phyloP scores from a whole-genome alignment of 2,797 vertebrate species.

The Holocentrus rufus region DNA sequence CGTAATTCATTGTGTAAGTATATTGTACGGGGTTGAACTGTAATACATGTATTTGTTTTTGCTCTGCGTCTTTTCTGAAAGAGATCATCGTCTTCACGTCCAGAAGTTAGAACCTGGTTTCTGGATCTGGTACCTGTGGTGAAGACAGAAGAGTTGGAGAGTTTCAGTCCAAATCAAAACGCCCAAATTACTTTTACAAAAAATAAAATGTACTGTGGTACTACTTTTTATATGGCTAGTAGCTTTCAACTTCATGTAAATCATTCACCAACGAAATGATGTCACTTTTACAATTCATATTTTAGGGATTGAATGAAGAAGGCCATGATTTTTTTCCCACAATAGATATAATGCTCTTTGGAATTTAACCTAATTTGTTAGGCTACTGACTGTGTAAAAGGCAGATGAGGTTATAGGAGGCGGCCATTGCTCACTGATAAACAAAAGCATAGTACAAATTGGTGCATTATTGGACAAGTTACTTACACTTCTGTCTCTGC shows the following conservation, averaged over 20 bases:
- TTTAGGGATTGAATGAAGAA: too few relatives aligned
- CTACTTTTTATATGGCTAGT: too few relatives aligned
- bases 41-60: slow-evolving; percentile 28
- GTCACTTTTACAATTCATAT: too few relatives aligned
- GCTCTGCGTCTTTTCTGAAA: not conserved
- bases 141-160: slow-evolving; percentile 4
- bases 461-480: not conserved
- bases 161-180: not conserved
- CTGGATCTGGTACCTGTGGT: slow-evolving; percentile 49
- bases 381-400: not conserved
- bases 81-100: not conserved
- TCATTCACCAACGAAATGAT: too few relatives aligned
- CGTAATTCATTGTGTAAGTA: slow-evolving; percentile 12
- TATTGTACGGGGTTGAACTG: slow-evolving; percentile 16
- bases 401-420: not conserved
- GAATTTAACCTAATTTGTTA: too few relatives aligned
- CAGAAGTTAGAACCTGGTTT: slow-evolving; percentile 71
- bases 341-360: too few relatives aligned
- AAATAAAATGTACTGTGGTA: not conserved
- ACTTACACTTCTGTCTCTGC: slow-evolving; percentile 71
- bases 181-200: too few relatives aligned
- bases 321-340: too few relatives aligned
- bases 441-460: not conserved
- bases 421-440: too few relatives aligned
- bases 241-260: too few relatives aligned